phyloP scores from a whole-genome alignment of 2,113 vertebrate genomes.

The Syngnathus floridae region DNA sequence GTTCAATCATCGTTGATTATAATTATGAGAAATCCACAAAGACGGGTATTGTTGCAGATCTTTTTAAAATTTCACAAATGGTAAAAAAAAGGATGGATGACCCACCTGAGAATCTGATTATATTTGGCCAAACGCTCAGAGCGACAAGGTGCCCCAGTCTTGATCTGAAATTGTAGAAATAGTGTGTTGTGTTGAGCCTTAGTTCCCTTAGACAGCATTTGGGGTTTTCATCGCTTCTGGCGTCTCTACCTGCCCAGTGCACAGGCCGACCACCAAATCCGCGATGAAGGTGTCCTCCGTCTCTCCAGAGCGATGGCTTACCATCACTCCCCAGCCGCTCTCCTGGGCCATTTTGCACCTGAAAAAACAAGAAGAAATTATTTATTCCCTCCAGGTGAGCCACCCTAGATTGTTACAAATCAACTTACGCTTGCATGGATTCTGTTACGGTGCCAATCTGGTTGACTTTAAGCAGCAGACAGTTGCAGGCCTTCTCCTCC shows the following conservation, averaged over 20 bases:
- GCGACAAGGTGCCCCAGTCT: conserved; percentile 71
- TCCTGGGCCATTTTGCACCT: conserved; percentile 93
- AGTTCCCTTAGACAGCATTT: not conserved
- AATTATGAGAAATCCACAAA: too few relatives aligned
- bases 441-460: conserved; percentile 94
- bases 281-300: conserved; percentile 96
- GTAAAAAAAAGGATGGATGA: not conserved
- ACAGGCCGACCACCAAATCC: conserved; percentile 91
- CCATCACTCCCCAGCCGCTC: conserved; percentile 95
- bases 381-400: not conserved
- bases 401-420: not conserved
- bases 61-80: too few relatives aligned
- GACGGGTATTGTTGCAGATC: too few relatives aligned
- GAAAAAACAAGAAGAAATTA: not conserved
- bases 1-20: too few relatives aligned
- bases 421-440: conserved; percentile 86
- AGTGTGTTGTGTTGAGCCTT: not conserved
- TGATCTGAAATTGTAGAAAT: conserved; percentile 56
- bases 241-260: conserved; percentile 84
- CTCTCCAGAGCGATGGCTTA: conserved; percentile 92
- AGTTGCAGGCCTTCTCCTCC: conserved; percentile 87
- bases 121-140: conserved; percentile 74
- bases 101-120: conserved; percentile 70
- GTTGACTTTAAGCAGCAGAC: conserved; percentile 95
- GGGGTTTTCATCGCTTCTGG: not conserved